phyloP scores from a whole-genome alignment of 64 coral and sea anemone genomes.

The Platygyra sinensis region DNA sequence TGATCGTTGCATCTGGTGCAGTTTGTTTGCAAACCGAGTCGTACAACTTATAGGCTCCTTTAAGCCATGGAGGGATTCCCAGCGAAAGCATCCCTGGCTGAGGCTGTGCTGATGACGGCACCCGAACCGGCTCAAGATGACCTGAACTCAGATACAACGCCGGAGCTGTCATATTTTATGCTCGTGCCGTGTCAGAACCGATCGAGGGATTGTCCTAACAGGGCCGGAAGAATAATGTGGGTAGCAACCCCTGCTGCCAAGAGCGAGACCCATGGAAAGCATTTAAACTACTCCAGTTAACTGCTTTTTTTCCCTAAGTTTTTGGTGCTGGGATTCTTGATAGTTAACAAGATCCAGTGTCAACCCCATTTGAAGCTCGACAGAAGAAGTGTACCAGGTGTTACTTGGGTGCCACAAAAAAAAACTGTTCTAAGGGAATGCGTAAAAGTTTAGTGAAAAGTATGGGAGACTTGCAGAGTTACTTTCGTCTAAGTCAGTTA shows the following conservation, averaged over 20 bases:
- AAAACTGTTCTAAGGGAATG: conserved; percentile 65
- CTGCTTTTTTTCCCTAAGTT: conserved; percentile 43
- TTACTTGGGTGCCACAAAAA: too few species aligned
- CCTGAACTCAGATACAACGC: conserved; percentile 35
- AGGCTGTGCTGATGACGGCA: conserved; percentile 51
- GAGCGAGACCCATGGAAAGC: conserved; percentile 18
- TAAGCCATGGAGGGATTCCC: conserved; percentile 25
- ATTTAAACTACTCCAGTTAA: conserved; percentile 73
- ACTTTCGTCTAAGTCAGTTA: background rate
- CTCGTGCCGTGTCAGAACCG: conserved; percentile 48
- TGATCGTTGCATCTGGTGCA: conserved; percentile 31
- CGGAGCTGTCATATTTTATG: conserved; percentile 61
- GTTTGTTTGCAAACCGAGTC: conserved; percentile 46
- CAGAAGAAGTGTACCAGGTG: conserved; percentile 57
- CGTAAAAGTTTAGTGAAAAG: conserved; percentile 40
- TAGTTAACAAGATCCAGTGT: conserved; percentile 52
- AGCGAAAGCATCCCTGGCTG: conserved; percentile 49
- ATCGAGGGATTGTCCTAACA: conserved; percentile 45
- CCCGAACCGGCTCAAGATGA: too few species aligned
- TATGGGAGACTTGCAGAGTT: conserved; percentile 50
- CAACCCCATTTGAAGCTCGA: conserved; percentile 19
- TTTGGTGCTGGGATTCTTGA: conserved; percentile 37
- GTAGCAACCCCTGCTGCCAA: conserved; percentile 22
- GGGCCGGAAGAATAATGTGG: background rate
- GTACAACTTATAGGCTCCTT: conserved; percentile 41